These are phyloP conservation scores for Glomeris maerens DNA, from an alignment of 1,140 invertebrate genomes.

Conservation along the genomic window DNA sequence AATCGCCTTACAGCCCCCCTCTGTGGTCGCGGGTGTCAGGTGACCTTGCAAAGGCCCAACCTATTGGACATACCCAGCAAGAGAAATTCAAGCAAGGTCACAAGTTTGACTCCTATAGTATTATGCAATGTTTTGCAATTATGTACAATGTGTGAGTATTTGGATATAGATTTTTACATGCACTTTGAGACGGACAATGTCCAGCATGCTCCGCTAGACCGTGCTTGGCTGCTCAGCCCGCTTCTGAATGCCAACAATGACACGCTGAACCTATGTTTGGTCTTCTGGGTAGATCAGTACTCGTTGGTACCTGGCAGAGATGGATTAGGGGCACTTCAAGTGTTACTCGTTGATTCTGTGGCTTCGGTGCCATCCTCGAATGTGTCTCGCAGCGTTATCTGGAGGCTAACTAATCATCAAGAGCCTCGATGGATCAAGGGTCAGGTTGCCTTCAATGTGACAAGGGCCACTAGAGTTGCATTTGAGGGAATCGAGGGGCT, in stretches of 20 bases:
- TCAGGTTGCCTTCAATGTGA: conserved; percentile 1
- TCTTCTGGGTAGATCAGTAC: conserved; percentile 7
- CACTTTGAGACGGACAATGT: conserved; percentile 8
- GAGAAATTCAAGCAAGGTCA: background rate
- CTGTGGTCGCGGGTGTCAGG: conserved; percentile 4
- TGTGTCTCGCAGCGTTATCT: background rate
- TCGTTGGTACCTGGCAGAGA: background rate
- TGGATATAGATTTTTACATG: conserved; percentile 9
- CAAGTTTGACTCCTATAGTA: background rate
- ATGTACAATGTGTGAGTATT: background rate
- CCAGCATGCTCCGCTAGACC: conserved; percentile 9
- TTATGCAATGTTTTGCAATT: too few relatives aligned
- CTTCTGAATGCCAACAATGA: background rate
- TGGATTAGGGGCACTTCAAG: conserved; percentile 8
- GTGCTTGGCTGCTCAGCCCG: conserved; percentile 6
- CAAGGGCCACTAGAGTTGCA: background rate
- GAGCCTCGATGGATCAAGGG: conserved; percentile 2
- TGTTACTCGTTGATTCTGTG: background rate
- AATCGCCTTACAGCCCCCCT: background rate
- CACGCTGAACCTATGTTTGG: background rate
- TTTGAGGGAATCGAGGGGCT: conserved; percentile 10
- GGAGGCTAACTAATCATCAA: conserved; percentile 9
- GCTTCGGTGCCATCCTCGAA: background rate
- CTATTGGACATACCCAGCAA: conserved; percentile 5
- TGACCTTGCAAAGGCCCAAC: background rate